phyloP scores from a whole-genome alignment of 2,797 vertebrate genomes.

The Muscicapa comitata region DNA sequence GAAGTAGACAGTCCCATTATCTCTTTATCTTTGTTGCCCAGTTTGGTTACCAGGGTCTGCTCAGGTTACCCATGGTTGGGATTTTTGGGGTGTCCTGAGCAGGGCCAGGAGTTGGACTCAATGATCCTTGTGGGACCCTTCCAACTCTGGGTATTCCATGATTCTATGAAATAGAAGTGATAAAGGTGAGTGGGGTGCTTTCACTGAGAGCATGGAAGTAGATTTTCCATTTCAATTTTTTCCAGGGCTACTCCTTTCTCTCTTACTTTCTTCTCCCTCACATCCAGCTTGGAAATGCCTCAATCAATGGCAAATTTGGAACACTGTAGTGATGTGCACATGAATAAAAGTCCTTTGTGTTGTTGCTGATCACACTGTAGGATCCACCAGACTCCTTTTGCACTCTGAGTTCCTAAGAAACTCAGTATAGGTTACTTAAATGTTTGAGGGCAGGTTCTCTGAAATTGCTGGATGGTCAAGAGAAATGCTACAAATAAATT shows the following conservation, averaged over 20 bases:
- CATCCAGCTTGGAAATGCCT: background rate
- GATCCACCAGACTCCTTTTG: background rate
- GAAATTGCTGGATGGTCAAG: background rate
- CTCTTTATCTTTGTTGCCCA: background rate
- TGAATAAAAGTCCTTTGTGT: background rate
- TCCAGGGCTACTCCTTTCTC: background rate
- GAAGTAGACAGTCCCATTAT: rapidly evolving
- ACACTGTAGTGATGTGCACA: background rate
- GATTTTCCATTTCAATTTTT: background rate
- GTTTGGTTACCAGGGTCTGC: background rate
- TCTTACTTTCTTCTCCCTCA: background rate
- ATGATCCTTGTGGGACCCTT: background rate
- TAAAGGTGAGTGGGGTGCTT: background rate
- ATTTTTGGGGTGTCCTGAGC: background rate
- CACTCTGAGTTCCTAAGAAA: background rate
- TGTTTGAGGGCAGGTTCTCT: background rate
- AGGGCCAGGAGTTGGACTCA: background rate
- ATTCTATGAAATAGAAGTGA: background rate
- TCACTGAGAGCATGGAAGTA: background rate
- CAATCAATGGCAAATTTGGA: background rate
- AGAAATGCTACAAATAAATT: background rate
- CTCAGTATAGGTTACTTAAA: background rate
- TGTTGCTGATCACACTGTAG: background rate
- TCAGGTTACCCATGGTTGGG: background rate
- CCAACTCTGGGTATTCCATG: background rate